Percentiles rank a stretch among this genome's conserved stretches.
These are phyloP conservation scores for Drosophila tristis DNA, from an alignment of 1,140 invertebrate genomes.

Conservation along the genomic window DNA sequence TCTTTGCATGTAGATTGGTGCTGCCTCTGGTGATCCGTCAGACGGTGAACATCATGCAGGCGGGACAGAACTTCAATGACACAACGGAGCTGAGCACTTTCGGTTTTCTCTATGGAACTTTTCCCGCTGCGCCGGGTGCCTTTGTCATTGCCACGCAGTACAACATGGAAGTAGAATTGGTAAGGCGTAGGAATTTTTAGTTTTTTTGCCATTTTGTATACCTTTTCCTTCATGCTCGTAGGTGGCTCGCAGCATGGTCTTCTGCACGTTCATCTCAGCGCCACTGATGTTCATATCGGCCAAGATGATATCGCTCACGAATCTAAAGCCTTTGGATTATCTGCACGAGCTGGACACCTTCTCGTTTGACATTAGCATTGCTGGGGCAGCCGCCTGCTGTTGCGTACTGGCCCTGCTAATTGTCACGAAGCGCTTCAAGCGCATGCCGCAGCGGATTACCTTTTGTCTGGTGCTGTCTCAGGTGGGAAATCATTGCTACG, in stretches of 20 bases:
- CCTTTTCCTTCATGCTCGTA: slow-evolving; percentile 78
- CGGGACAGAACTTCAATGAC: slow-evolving; percentile 88
- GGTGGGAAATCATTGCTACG: slow-evolving; percentile 63
- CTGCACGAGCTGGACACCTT: slow-evolving; percentile 91
- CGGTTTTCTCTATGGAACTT: slow-evolving; percentile 97
- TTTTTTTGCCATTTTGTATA: slow-evolving; percentile 3
- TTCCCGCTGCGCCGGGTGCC: slow-evolving; percentile 96
- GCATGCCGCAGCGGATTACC: slow-evolving; percentile 93
- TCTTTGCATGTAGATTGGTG: slow-evolving; percentile 87
- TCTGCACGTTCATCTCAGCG: slow-evolving; percentile 96
- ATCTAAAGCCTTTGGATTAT: slow-evolving; percentile 88
- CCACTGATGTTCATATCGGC: slow-evolving; percentile 98
- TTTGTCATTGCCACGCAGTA: slow-evolving; percentile 97
- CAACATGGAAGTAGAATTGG: slow-evolving; percentile 93
- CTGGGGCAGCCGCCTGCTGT: slow-evolving; percentile 89
- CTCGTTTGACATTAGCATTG: slow-evolving; percentile 92
- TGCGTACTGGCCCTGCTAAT: slow-evolving; percentile 92
- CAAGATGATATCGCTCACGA: slow-evolving; percentile 93
- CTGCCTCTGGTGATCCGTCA: slow-evolving; percentile 95
- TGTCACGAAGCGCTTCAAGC: slow-evolving; percentile 90
- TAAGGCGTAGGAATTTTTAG: slow-evolving; percentile 84
- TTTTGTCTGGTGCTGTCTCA: slow-evolving; percentile 92
- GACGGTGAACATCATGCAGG: slow-evolving; percentile 90
- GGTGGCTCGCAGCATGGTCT: slow-evolving; percentile 96
- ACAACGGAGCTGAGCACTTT: slow-evolving; percentile 94